Evolutionary conservation across 2,113 vertebrate species (phyloP).

Genomic region (Corvus hawaiiensis): DNA sequence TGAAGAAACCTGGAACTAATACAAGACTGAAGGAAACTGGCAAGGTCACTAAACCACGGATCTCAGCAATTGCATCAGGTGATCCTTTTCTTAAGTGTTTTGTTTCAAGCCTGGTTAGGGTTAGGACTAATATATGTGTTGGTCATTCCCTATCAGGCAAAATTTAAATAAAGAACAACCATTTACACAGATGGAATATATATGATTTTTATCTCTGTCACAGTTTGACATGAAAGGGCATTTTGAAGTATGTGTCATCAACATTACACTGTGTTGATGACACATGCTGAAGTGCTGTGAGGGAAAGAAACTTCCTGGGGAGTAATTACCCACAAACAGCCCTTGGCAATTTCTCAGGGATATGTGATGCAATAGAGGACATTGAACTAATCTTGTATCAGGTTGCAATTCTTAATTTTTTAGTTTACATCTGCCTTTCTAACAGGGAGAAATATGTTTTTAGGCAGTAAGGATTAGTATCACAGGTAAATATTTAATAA

Average conservation of each 20-base stretch:
- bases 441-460: neutral
- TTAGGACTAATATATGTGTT: neutral
- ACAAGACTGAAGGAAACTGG: neutral
- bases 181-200: neutral
- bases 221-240: neutral
- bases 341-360: neutral
- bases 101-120: neutral
- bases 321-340: neutral
- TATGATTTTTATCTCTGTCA: neutral
- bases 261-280: neutral
- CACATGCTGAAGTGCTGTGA: neutral
- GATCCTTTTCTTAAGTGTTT: neutral
- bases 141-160: neutral
- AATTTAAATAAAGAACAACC: neutral
- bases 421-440: neutral
- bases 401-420: neutral
- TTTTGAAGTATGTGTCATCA: neutral
- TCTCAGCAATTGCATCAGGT: neutral
- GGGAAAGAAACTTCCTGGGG: neutral
- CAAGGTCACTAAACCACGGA: neutral
- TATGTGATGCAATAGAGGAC: neutral
- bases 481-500: neutral
- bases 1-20: neutral
- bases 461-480: neutral
- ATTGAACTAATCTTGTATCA: neutral